phyloP scores from a whole-genome alignment of 2,888 invertebrate genomes.

The Galeopsomyia nigrocyanea region DNA sequence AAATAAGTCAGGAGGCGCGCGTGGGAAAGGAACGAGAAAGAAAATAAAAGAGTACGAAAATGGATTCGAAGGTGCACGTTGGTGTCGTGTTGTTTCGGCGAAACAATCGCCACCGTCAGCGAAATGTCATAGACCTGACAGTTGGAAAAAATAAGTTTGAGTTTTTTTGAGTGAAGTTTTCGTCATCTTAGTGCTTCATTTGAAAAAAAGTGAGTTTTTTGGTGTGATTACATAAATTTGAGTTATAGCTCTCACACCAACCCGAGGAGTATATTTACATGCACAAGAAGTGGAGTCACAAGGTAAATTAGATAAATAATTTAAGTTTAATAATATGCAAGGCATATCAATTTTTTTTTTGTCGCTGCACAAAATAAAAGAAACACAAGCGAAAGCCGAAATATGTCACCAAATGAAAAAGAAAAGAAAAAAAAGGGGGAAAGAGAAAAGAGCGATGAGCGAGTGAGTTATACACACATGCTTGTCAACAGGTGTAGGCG shows the following conservation, averaged over 20 bases:
- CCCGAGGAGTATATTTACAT: too few relatives aligned
- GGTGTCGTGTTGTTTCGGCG: constrained; percentile 37
- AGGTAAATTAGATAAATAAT: too few relatives aligned
- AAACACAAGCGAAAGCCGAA: too few relatives aligned
- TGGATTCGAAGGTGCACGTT: constrained; percentile 27
- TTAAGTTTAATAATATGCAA: too few relatives aligned
- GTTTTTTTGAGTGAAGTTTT: not conserved
- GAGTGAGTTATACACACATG: constrained; percentile 41
- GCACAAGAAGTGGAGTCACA: too few relatives aligned
- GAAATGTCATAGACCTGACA: constrained; percentile 2
- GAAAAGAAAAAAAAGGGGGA: constrained; percentile 10
- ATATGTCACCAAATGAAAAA: too few relatives aligned
- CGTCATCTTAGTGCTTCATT: not conserved
- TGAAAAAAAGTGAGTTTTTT: too few relatives aligned
- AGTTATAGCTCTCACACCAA: too few relatives aligned
- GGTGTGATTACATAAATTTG: too few relatives aligned
- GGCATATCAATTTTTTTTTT: too few relatives aligned
- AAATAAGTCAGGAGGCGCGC: not conserved
- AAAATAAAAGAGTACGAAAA: not conserved
- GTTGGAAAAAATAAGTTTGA: too few relatives aligned
- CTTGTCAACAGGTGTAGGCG: constrained; percentile 57
- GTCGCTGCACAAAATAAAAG: too few relatives aligned
- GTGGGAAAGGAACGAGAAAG: constrained; percentile 11
- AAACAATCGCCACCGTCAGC: constrained; percentile 34
- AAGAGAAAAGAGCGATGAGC: constrained; percentile 31